Evolutionary conservation across 2,113 vertebrate genomes (phyloP).

Genomic region (Corapipo altera): DNA sequence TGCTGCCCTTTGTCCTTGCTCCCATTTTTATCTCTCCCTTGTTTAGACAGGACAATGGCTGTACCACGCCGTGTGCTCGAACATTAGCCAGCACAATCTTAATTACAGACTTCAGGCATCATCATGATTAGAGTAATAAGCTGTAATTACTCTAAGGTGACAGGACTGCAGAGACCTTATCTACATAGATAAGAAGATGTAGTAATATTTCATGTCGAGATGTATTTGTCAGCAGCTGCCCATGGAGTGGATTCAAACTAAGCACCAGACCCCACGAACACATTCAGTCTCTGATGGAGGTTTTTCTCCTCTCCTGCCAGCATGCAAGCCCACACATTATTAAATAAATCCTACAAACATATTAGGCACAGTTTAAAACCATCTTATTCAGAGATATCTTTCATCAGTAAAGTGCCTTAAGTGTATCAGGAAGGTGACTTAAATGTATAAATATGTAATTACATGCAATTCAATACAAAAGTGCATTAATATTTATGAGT

Average conservation of each 20-base stretch:
- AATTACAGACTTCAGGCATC: constrained; percentile 66
- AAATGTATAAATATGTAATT: constrained; percentile 70
- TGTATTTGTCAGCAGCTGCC: constrained; percentile 38
- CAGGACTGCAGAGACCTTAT: constrained; percentile 34
- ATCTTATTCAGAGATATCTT: constrained; percentile 50
- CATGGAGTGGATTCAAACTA: neutral
- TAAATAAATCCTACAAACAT: constrained; percentile 67
- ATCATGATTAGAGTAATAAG: constrained; percentile 64
- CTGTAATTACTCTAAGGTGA: constrained; percentile 65
- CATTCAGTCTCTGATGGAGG: neutral
- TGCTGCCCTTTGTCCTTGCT: constrained; percentile 6
- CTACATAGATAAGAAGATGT: constrained; percentile 42
- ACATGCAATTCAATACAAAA: constrained; percentile 62
- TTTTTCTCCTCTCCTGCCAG: constrained; percentile 38
- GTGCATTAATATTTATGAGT: constrained; percentile 75
- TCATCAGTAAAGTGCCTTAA: constrained; percentile 54
- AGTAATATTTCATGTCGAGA: constrained; percentile 50
- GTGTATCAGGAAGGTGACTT: constrained; percentile 66
- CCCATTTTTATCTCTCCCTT: constrained; percentile 23
- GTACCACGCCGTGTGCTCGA: neutral
- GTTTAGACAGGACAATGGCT: constrained; percentile 53
- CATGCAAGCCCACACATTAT: constrained; percentile 25
- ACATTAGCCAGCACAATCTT: constrained; percentile 65
- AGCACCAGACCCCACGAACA: neutral
- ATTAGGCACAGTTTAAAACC: constrained; percentile 59